Percentiles rank a stretch among this genome's conserved stretches.
Evolutionary conservation across 2,113 vertebrate genomes (phyloP).

Genomic region (Gymnorhina tibicen): DNA sequence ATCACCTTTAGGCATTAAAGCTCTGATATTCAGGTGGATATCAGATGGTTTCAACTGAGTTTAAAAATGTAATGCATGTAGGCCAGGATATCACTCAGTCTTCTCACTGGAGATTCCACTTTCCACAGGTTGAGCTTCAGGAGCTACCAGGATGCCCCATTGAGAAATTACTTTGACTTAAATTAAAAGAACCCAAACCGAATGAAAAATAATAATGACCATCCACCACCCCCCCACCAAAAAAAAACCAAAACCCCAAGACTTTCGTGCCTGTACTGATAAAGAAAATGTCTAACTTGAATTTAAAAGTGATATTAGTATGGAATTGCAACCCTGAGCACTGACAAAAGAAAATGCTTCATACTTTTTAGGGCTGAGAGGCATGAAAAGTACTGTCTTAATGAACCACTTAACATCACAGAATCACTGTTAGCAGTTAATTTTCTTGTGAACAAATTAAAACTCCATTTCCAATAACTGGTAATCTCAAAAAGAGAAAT

Average conservation of each 20-base stretch:
- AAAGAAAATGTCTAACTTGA: background rate
- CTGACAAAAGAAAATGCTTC: background rate
- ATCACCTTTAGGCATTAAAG: background rate
- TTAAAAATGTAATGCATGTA: background rate
- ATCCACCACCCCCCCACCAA: accelerated
- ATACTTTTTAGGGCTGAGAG: background rate
- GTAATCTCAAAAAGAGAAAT: background rate
- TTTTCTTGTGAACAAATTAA: background rate
- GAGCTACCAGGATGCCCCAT: background rate
- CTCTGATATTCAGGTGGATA: background rate
- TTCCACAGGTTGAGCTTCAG: background rate
- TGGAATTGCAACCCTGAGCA: background rate
- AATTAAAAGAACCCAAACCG: background rate
- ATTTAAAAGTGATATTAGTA: background rate
- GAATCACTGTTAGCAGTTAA: background rate
- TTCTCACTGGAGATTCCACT: background rate
- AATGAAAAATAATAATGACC: background rate
- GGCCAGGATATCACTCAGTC: background rate
- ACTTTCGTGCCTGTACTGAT: background rate
- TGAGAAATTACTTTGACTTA: background rate
- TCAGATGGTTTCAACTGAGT: background rate
- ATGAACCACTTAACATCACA: background rate
- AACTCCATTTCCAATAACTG: background rate
- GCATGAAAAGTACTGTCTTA: background rate
- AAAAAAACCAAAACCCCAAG: background rate